Percentiles rank a stretch among this genome's conserved stretches.
These are phyloP conservation scores for Ammodytes marinus DNA, from an alignment of 2,113 vertebrate genomes.

Conservation along the genomic window DNA sequence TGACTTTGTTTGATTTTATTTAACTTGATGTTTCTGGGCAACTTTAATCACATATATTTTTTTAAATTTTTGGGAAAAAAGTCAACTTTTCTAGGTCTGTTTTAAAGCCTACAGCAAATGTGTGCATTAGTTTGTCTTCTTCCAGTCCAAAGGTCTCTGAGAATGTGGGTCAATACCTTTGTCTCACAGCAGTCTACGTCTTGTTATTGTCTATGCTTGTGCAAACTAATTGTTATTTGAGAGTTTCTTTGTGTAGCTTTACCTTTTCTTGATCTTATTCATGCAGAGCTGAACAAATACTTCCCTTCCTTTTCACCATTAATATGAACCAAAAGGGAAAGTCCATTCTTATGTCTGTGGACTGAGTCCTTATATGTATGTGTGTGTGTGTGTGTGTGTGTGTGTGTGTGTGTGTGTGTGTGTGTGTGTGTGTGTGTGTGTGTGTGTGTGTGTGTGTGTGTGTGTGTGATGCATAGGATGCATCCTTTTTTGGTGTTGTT, in stretches of 20 bases:
- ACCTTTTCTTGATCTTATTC: not conserved
- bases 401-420: no score
- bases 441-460: no score
- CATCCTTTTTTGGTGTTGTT: not conserved
- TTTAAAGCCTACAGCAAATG: not conserved
- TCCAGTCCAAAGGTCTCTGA: not conserved
- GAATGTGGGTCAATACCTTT: not conserved
- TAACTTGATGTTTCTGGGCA: not conserved
- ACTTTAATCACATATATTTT: not conserved
- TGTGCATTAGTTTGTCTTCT: not conserved
- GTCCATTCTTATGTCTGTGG: not conserved
- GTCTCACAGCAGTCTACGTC: not conserved
- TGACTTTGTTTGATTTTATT: not conserved
- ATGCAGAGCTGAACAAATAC: not conserved
- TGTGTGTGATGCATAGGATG: not conserved
- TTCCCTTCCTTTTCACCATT: not conserved
- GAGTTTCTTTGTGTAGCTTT: not conserved
- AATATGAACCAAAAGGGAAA: not conserved
- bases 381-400: not conserved
- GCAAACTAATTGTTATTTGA: not conserved
- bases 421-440: no score
- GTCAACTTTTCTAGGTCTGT: not conserved
- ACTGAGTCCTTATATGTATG: not conserved
- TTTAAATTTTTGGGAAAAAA: not conserved
- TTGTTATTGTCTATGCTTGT: not conserved